Base-by-base conservation (phyloP, 2,888 invertebrate species). In the Epinotia demarniana region DNA sequence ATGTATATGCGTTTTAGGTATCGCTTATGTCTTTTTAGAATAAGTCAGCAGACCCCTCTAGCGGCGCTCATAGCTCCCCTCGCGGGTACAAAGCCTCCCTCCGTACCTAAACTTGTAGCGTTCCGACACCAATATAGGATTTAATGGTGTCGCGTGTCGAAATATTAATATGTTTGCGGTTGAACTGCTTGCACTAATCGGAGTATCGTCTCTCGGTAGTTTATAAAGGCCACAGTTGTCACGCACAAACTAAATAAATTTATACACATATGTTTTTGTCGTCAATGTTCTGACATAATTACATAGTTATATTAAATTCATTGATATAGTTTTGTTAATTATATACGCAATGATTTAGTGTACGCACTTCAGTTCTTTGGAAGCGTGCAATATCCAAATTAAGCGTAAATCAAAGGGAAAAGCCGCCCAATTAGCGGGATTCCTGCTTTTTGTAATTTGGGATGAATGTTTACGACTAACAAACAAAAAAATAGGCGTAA, bases 81-180 rank as follows among this genome's bases (percentile, higher is more conserved):
- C 83, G 87, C 74, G 78, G 77, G 81, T 79, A 85, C 87, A 85
- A 85, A 85, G 83, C 86, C 86, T 85, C 87, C 86, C 88, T 82
- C 78, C 77, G 78, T 81, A 81, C 79, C 83, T 84, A 84, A 81
- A 85, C 85, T 87, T 84, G 84, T 85, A 87, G 87, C 85, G 85
- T 87, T 84, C 84, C 82, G 77, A 83, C 84, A 81, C 81, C 87
- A 84, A 87, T 91, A 90, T 88, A 89, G 87, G 87, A 89, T 90
- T 89, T 92, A 90, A 93, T 91, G 84, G 87, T 87, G 85, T 89
- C 87, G 87, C 90, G 90, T 91, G 91, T 90, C 88, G 87, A 90
- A 92, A 91, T 89, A 91, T 90, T 89, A 89, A 90, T 89, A 89
- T 87, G 85, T 88, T 87, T 87, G 88, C 85, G 85, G 88, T 82